Conservation (phyloP, 2,113 vertebrate species). For the Oryzias javanicus region DNA sequence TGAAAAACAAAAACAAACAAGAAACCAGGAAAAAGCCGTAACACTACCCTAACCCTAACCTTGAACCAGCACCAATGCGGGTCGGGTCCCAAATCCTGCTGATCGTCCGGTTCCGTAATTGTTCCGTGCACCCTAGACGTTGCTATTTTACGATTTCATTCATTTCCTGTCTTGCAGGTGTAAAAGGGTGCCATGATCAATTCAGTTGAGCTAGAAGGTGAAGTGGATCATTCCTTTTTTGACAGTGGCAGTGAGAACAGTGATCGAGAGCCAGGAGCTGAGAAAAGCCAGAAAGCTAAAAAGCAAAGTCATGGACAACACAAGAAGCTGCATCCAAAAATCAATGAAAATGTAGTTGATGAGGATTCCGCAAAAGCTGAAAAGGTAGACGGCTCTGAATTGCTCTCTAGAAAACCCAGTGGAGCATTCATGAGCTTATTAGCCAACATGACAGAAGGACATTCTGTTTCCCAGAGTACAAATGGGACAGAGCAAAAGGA, state of each 20-base stretch:
- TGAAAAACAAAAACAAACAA: too few relatives aligned
- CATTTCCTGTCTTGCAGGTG: conserved; percentile 7
- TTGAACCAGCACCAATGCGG: too few relatives aligned
- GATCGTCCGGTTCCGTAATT: too few relatives aligned
- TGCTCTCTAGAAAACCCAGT: conserved; percentile 42
- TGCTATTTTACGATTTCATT: too few relatives aligned
- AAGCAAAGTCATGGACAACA: background rate
- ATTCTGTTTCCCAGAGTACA: conserved; percentile 74
- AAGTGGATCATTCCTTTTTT: conserved; percentile 95
- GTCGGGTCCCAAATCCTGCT: too few relatives aligned
- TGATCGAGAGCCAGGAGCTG: conserved; percentile 14
- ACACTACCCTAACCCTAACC: too few relatives aligned
- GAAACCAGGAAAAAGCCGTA: too few relatives aligned
- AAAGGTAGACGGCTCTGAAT: too few relatives aligned
- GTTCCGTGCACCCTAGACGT: too few relatives aligned
- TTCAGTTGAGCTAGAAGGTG: conserved; percentile 79
- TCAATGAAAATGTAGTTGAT: conserved; percentile 1
- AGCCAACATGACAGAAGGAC: conserved; percentile 61
- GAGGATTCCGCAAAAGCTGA: background rate
- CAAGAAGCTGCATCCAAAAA: conserved; percentile 7
- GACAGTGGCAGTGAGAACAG: conserved; percentile 86
- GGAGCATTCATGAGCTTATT: conserved; percentile 63
- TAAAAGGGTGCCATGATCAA: conserved; percentile 77
- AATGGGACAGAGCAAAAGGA: conserved; percentile 81
- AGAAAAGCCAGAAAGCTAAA: conserved; percentile 15